Evolutionary conservation across 2,797 vertebrate genomes (phyloP).

Genomic region (Sebastes hubbsi): DNA sequence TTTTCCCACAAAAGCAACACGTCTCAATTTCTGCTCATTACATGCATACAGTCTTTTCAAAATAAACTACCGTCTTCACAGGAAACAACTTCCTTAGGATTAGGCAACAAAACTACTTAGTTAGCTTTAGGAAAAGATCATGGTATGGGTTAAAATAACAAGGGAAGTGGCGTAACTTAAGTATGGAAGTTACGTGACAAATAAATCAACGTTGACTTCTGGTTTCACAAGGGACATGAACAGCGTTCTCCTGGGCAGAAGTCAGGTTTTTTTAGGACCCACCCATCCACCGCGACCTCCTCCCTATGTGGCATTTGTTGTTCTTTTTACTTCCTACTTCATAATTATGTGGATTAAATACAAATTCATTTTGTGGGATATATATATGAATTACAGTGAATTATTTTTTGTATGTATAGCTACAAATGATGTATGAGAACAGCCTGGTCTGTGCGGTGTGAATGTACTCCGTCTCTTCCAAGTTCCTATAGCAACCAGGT

Average conservation of each 20-base stretch:
- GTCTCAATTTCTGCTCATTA: no score
- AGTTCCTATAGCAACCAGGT: neutral
- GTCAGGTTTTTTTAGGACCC: accelerated
- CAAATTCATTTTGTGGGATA: neutral
- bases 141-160: neutral
- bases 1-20: no score
- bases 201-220: no score
- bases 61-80: no score
- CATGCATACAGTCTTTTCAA: no score
- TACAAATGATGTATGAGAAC: no score
- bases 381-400: neutral
- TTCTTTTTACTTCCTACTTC: no score
- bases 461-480: neutral
- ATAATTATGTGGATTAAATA: neutral
- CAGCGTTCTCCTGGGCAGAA: no score
- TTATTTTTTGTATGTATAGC: accelerated
- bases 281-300: no score
- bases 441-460: neutral
- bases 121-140: neutral
- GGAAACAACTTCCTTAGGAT: neutral
- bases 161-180: accelerated
- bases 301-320: no score
- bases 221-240: no score
- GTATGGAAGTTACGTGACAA: neutral
- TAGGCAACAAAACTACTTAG: neutral